Base-by-base conservation (phyloP, 2,113 vertebrate species). In the Hystrix brachyura region DNA sequence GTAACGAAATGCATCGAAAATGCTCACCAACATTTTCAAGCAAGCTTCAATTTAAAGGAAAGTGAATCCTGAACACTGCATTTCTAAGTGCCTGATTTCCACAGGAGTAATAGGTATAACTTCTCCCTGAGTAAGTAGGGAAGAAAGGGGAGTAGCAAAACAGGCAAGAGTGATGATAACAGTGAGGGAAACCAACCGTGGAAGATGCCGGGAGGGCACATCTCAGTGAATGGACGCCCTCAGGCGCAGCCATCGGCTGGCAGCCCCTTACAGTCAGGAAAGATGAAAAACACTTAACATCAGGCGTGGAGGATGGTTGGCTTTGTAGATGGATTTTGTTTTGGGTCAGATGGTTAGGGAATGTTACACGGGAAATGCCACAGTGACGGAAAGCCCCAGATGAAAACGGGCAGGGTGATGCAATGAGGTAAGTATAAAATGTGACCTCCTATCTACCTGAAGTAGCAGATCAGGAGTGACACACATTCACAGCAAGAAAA, bases 271-370 rank as follows among this genome's bases (percentile, higher is more conserved):
- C 25, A 1, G 43, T 3, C 13, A 48, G 72, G 53, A 53, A 82
- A 95, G 65, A 94, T 43, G 13, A 82, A 96, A 98, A 97, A 87
- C 81, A 88, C 53, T 97, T 89, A 97, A 80, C 76, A 92, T 60
- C 74, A 79, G 14, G 76, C 92, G 98, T 60, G 67, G 89, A 96
- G 92, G 48, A 79, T 60, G 74, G 90, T 17, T 76, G 51, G 90
- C 43, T 90, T 48, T 80, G 76, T 0, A 97, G 90, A 95, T 19
- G 93, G 25, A 76, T 34, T 74, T 19, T 57, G 19, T 69, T 34
- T 62, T 97, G 74, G 1, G 69, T 94, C 65, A 93, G 94, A 76
- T 13, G 59, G 14, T 89, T 95, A 29, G 84, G 32, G 38, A 23
- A 74, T 0, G 0, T 79, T 78, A 83, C 91, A 67, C 55, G 34